Base-by-base conservation (phyloP, 2,797 vertebrate genomes). In the Sebastes glaucus region DNA sequence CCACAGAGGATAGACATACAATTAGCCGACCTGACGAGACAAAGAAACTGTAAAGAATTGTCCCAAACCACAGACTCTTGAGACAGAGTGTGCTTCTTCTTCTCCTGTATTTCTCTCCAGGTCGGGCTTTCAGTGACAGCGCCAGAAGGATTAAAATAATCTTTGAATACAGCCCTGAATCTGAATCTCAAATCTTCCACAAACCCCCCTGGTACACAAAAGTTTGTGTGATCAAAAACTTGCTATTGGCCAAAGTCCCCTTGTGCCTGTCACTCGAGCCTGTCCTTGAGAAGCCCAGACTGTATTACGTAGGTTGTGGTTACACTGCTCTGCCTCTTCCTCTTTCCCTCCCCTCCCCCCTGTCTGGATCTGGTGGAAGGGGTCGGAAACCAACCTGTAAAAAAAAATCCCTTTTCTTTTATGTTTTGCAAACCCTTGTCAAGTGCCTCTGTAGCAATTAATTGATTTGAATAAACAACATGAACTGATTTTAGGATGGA, bases 401-500 rank as follows among this genome's bases (percentile, higher is more conserved):
- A 86, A 71, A 62, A 23, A 57, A 57, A 57, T 11, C 23, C 42
- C 38, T 28, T 66, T 85, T 84, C 27, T 81, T 82, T 80, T 84
- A 78, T 87, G 52, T 88, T 89, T 88, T 91, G 80, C 83, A 86
- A 92, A 91, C 83, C 87, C 75, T 91, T 95, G 93, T 95, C 87
- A 96, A 96, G 95, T 96, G 96, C 94, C 96, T 95, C 93, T 95
- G 93, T 95, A 95, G 94, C 89, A 89, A 70, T 93, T 85, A 84
- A 92, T 91, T 94, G 91, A 95, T 93, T 90, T 94, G 85, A 95
- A 94, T 91, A 86, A 93, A 92, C 72, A 89, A 77, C 83, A 80
- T 90, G 80, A 91, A 80, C 74, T 86, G 90, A 91, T 91, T 90
- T 82, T 89, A 89, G 87, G 84, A 87, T 90, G 82, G 80, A 85